A percentile compares a stretch with the other conserved stretches of the same genome.
Conservation (phyloP, 2,113 vertebrate species). For the Ploceus nigricollis region DNA sequence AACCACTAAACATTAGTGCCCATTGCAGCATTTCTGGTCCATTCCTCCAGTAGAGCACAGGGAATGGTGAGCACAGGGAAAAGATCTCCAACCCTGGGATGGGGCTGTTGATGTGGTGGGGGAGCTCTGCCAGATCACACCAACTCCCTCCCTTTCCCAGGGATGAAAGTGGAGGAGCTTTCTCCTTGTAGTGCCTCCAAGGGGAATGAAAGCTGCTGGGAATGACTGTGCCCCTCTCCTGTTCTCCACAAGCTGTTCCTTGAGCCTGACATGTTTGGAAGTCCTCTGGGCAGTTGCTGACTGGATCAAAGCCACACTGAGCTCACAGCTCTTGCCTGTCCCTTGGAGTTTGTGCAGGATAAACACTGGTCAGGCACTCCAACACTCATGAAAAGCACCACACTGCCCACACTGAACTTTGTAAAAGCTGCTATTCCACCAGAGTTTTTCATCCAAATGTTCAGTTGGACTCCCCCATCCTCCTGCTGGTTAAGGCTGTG, state of each 20-base stretch:
- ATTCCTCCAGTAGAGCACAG: fast-evolving
- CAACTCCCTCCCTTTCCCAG: not conserved
- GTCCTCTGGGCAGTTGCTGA: not conserved
- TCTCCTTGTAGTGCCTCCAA: not conserved
- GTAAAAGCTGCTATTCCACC: not conserved
- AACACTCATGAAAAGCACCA: not conserved
- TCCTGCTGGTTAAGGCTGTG: not conserved
- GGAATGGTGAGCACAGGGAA: not conserved
- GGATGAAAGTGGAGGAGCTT: not conserved
- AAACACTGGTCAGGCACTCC: not conserved
- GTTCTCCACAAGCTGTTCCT: not conserved
- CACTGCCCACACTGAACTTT: not conserved
- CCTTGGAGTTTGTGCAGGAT: not conserved
- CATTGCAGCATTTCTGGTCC: not conserved
- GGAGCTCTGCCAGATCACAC: not conserved
- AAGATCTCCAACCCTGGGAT: too few species aligned
- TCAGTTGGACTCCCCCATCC: not conserved
- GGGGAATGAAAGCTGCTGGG: not conserved
- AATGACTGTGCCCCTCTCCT: not conserved
- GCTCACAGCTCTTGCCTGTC: not conserved
- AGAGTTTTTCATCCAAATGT: not conserved
- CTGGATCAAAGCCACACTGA: not conserved
- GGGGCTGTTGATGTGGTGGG: fast-evolving
- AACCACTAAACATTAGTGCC: fast-evolving
- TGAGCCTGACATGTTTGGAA: not conserved